Base-by-base conservation (phyloP, 2,888 invertebrate genomes). In the Trileptium ribeirensis region DNA sequence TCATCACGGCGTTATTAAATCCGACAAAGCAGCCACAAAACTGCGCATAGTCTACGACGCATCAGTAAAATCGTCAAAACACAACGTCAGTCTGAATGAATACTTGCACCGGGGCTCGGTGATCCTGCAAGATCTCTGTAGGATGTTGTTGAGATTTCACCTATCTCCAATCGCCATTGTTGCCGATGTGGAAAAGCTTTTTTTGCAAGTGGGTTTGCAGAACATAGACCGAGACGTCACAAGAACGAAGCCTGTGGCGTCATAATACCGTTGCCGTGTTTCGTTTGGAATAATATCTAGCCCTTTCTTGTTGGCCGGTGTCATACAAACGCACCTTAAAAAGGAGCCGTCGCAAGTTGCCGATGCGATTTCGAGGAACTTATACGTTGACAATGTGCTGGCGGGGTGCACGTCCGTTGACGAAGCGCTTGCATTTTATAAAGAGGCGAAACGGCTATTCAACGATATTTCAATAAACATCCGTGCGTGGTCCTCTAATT, bases 101-200 rank as follows among this genome's bases (percentile, higher is more conserved):
- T n/a, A 64, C 19, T n/a, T 19, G 64, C 64, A 64, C n/a, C 74
- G 74, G 8, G 74, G 74, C 8, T 33, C 74, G 15, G 74, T 70
- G 33, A 29, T 70, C 33, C 29, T 70, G 3, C 29, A 70, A 19
- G 33, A 70, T 3, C 33, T 70, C 8, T 29, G 15, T 29, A n/a
- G 74, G 8, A 15, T 19, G 15, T 33, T 15, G 15, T 15, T 70
- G 29, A n/a, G 74, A 29, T 70, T 70, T 33, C 8, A 33, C 8
- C 33, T 70, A 29, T 3, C 15, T 3, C 8, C 8, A 19, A 19
- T 70, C 8, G 74, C 15, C 8, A 29, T 29, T 15, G 15, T 70
- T 15, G 74, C 81, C 0, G 85, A 85, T 77, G 81, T 85, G 29
- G 83, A 83, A 67, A 86, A 84, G 74, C 85, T 85, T 0, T 86